Conservation (phyloP, 2,797 vertebrate species). For the Artibeus lituratus region DNA sequence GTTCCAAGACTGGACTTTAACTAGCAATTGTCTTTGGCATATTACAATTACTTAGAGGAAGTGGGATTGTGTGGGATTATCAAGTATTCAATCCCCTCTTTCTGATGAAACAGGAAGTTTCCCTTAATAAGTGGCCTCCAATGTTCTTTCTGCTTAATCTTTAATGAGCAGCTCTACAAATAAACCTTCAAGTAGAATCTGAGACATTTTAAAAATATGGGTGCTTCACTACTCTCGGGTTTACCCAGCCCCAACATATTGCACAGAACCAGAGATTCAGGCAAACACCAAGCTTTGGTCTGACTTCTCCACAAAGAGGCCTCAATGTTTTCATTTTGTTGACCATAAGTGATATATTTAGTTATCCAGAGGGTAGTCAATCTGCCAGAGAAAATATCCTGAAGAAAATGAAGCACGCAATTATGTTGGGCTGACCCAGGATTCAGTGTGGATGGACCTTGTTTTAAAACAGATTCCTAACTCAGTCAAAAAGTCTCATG, state of each 20-base stretch:
- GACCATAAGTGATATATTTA: conserved; percentile 75
- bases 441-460: conserved; percentile 45
- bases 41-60: conserved; percentile 44
- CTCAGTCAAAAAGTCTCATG: conserved; percentile 54
- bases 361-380: conserved; percentile 67
- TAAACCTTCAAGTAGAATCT: conserved; percentile 49
- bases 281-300: conserved; percentile 26
- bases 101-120: conserved; percentile 18
- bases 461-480: conserved; percentile 67
- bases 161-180: conserved; percentile 37
- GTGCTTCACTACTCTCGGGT: not conserved
- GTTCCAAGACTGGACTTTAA: conserved; percentile 34
- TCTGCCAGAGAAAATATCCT: conserved; percentile 69
- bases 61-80: conserved; percentile 22
- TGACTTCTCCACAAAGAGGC: conserved; percentile 60
- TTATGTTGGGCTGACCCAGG: conserved; percentile 54
- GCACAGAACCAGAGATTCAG: not conserved
- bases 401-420: conserved; percentile 56
- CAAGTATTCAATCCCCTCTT: conserved; percentile 36
- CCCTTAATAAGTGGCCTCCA: not conserved
- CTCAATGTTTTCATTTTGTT: conserved; percentile 69
- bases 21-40: conserved; percentile 32
- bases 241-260: not conserved
- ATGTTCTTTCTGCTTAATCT: not conserved
- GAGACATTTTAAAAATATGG: conserved; percentile 32